phyloP scores from a whole-genome alignment of 2,888 invertebrate genomes.

The Cantharis flavilabris region DNA sequence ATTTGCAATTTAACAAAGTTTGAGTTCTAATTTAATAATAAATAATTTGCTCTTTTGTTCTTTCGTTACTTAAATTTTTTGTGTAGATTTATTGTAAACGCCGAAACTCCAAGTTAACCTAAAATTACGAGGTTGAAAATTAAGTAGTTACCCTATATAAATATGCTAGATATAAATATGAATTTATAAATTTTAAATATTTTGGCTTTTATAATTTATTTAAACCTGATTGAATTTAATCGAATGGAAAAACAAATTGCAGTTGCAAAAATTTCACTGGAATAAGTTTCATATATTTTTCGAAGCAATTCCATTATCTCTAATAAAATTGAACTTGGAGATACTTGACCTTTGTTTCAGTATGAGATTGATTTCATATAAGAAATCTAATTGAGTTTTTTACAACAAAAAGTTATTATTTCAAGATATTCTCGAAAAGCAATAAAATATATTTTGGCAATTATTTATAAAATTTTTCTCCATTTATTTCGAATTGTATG shows the following conservation, averaged over 20 bases:
- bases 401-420: not conserved
- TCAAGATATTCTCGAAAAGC: not conserved
- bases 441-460: not conserved
- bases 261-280: not conserved
- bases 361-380: not conserved
- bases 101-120: too few relatives aligned
- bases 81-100: too few relatives aligned
- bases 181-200: not conserved
- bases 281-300: not conserved
- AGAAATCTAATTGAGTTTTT: not conserved
- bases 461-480: not conserved
- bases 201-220: not conserved
- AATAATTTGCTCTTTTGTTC: too few relatives aligned
- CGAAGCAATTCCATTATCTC: not conserved
- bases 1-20: too few relatives aligned
- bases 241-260: not conserved
- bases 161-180: too few relatives aligned
- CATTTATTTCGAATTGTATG: too few relatives aligned
- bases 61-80: too few relatives aligned
- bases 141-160: too few relatives aligned
- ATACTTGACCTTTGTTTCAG: not conserved
- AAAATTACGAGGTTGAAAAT: too few relatives aligned
- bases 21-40: too few relatives aligned
- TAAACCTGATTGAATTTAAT: not conserved
- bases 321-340: not conserved